Conservation (phyloP, 2,888 invertebrate genomes). For the Autographa pulchrina region DNA sequence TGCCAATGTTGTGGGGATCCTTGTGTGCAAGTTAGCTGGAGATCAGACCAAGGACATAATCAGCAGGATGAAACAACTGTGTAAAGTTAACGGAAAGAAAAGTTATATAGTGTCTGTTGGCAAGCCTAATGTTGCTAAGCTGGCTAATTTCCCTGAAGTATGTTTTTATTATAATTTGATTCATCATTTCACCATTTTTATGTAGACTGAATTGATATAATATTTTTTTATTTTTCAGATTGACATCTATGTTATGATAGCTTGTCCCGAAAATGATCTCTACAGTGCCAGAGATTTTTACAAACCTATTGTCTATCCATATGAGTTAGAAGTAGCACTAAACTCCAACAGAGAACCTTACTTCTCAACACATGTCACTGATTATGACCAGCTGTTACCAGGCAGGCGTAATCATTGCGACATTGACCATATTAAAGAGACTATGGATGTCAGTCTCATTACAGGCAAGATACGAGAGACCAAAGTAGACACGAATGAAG, state of each 20-base stretch:
- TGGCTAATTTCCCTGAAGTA: conserved; percentile 98
- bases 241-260: conserved; percentile 97
- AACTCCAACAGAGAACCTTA: conserved; percentile 89
- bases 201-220: too few species aligned
- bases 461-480: conserved; percentile 92
- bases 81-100: conserved; percentile 94
- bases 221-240: conserved; percentile 87
- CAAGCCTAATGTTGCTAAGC: conserved; percentile 97
- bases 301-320: conserved; percentile 97
- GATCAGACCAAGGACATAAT: conserved; percentile 94
- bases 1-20: conserved; percentile 95
- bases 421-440: conserved; percentile 77
- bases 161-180: conserved; percentile 29
- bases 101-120: conserved; percentile 98
- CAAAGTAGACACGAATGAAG: conserved; percentile 75
- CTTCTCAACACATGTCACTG: conserved; percentile 91
- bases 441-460: conserved; percentile 92
- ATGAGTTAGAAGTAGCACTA: conserved; percentile 96
- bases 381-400: conserved; percentile 93
- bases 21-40: conserved; percentile 97
- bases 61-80: conserved; percentile 92
- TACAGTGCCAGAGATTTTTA: conserved; percentile 96
- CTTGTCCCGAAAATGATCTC: conserved; percentile 97
- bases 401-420: conserved; percentile 89
- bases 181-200: background rate